phyloP scores from a whole-genome alignment of 2,888 invertebrate species.

The Lithophane leautieri region DNA sequence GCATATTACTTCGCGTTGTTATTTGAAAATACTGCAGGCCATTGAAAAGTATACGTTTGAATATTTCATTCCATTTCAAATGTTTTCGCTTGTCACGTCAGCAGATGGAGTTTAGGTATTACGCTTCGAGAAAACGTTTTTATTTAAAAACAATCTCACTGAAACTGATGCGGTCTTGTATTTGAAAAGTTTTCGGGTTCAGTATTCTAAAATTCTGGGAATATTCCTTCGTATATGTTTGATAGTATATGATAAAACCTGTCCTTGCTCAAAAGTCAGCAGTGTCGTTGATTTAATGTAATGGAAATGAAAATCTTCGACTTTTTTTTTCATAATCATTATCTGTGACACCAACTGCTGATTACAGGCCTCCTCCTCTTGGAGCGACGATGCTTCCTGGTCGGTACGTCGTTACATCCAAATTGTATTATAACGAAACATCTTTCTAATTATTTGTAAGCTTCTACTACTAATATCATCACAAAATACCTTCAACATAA shows the following conservation, averaged over 20 bases:
- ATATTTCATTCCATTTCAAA: conserved; percentile 62
- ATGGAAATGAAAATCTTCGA: neutral
- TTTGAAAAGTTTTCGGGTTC: conserved; percentile 29
- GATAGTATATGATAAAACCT: conserved; percentile 23
- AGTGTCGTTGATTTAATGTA: neutral
- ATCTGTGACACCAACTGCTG: neutral
- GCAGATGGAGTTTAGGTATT: conserved; percentile 32
- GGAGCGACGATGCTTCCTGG: neutral
- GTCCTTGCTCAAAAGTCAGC: neutral
- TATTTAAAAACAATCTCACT: conserved; percentile 48
- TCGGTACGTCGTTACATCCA: neutral
- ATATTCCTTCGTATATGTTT: neutral
- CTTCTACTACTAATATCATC: neutral
- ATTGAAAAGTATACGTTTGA: conserved; percentile 64
- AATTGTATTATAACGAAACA: no score
- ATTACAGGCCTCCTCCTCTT: neutral
- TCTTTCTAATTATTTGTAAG: neutral
- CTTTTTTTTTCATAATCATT: neutral
- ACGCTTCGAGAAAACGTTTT: conserved; percentile 39
- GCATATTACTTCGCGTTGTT: conserved; percentile 73
- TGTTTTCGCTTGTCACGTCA: conserved; percentile 47
- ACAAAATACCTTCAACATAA: neutral
- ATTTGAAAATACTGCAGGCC: conserved; percentile 67
- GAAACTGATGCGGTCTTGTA: conserved; percentile 27
- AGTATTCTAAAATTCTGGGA: conserved; percentile 13